phyloP scores from a whole-genome alignment of 1,140 invertebrate species.

The Chrysopa pallens region DNA sequence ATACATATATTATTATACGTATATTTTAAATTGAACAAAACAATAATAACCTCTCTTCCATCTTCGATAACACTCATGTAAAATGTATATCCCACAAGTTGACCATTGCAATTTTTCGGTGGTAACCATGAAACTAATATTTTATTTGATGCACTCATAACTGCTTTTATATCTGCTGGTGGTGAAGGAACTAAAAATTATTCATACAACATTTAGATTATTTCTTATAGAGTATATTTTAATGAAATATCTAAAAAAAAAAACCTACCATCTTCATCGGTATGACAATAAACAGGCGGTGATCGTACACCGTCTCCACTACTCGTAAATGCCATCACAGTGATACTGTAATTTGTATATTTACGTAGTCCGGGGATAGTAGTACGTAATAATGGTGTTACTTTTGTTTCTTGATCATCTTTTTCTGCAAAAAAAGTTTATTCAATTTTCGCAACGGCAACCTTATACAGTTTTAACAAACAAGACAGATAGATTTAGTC shows the following conservation, averaged over 20 bases:
- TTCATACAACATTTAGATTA: conserved; percentile 3
- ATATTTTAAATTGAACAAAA: background rate
- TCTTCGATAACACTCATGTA: conserved; percentile 63
- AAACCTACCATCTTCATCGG: conserved; percentile 71
- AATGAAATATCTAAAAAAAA: background rate
- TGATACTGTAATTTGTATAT: conserved; percentile 87
- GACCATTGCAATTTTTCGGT: conserved; percentile 53
- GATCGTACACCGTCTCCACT: conserved; percentile 77
- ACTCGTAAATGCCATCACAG: conserved; percentile 69
- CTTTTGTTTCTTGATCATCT: conserved; percentile 42
- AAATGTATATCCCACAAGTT: conserved; percentile 59
- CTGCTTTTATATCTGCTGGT: conserved; percentile 75
- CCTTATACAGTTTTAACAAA: too few relatives aligned
- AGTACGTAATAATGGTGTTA: conserved; percentile 44
- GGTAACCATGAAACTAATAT: conserved; percentile 78
- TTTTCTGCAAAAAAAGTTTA: too few relatives aligned
- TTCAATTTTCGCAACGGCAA: too few relatives aligned
- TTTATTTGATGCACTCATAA: conserved; percentile 62
- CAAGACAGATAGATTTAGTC: too few relatives aligned
- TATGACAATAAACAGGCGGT: conserved; percentile 67
- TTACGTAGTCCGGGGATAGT: conserved; percentile 50
- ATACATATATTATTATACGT: too few relatives aligned
- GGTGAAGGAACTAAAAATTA: conserved; percentile 54
- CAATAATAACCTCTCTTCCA: conserved; percentile 49
- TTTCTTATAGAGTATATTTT: background rate